Evolutionary conservation across 2,888 invertebrate genomes (phyloP).

Genomic region (Drosophila affinis): DNA sequence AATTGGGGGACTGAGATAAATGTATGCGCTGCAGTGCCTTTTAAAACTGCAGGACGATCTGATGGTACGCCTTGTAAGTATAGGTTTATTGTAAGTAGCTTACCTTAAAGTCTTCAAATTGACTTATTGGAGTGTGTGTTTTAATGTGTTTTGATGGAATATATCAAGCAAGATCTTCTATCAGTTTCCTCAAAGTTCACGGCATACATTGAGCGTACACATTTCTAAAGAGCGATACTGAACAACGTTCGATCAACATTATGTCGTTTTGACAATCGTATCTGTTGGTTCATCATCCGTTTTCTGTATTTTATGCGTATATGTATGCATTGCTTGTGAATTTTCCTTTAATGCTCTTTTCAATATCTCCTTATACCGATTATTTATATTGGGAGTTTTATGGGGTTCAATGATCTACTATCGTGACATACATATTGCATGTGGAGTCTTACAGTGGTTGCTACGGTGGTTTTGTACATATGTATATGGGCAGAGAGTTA

Average conservation of each 20-base stretch:
- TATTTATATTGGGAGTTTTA: not conserved
- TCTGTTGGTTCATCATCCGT: too few relatives aligned
- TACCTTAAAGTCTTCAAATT: not conserved
- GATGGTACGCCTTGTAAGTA: too few relatives aligned
- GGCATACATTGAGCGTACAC: too few relatives aligned
- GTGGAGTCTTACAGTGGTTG: not conserved
- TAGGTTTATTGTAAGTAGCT: too few relatives aligned
- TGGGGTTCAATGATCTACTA: not conserved
- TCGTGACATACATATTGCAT: not conserved
- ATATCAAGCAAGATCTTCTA: too few relatives aligned
- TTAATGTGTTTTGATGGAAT: too few relatives aligned
- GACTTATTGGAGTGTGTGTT: not conserved
- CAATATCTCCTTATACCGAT: not conserved
- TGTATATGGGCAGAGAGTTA: not conserved
- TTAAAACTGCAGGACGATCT: too few relatives aligned
- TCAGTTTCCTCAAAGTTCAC: too few relatives aligned
- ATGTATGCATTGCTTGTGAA: slow-evolving; percentile 21
- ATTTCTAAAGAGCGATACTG: too few relatives aligned
- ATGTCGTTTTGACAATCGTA: too few relatives aligned
- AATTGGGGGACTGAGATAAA: not conserved
- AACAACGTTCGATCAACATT: too few relatives aligned
- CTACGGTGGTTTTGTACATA: not conserved
- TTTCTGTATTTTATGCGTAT: not conserved
- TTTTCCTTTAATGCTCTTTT: not conserved
- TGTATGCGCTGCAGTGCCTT: too few relatives aligned